Percentiles rank a stretch among this genome's conserved stretches.
Evolutionary conservation across 2,797 vertebrate genomes (phyloP).

Genomic region (Pangasius sanitwongsei): DNA sequence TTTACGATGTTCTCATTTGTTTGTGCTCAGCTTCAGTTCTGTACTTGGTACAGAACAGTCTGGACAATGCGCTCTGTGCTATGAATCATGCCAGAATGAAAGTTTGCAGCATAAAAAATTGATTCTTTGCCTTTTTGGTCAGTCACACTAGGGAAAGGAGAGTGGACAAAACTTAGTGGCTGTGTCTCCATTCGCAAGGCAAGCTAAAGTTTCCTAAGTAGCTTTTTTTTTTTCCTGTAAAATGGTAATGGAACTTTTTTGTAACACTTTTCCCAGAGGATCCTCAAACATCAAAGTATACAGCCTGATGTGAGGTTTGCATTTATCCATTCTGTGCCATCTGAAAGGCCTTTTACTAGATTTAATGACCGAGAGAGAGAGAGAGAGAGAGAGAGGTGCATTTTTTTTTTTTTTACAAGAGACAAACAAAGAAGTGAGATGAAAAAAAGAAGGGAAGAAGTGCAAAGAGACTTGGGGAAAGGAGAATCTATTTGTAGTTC

Average conservation of each 20-base stretch:
- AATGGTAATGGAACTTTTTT: slow-evolving; percentile 2
- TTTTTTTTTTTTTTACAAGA: not conserved
- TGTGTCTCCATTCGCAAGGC: not conserved
- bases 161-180: not conserved
- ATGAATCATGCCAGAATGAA: not conserved
- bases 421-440: not conserved
- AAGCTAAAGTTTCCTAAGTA: not conserved
- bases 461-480: slow-evolving; percentile 2
- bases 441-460: not conserved
- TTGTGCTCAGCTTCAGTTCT: not conserved
- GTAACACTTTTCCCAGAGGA: not conserved
- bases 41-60: not conserved
- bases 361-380: not conserved
- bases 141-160: not conserved
- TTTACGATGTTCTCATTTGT: not conserved
- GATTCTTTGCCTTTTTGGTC: not conserved
- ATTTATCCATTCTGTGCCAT: slow-evolving; percentile 9
- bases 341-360: slow-evolving; percentile 30
- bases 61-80: not conserved
- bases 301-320: not conserved
- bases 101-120: not conserved
- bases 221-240: not conserved
- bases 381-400: not conserved
- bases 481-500: slow-evolving; percentile 14
- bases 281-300: slow-evolving; percentile 15